Evolutionary conservation across 2,113 vertebrate species (phyloP), one percentile per base, ranked within the genome.

Genomic region (Pluvianellus socialis): DNA sequence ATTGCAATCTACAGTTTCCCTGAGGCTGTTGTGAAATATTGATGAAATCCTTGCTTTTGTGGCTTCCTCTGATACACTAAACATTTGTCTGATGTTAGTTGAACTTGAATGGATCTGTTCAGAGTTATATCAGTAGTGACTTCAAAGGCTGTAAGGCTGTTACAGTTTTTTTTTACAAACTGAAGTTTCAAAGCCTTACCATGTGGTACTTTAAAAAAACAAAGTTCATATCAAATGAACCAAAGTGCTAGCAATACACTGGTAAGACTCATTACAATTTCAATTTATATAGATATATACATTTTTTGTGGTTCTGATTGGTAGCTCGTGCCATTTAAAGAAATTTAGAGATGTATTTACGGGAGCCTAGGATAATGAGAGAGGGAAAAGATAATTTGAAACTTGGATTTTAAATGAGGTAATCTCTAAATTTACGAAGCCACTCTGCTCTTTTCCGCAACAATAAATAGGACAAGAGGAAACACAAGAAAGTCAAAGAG

Each of bases 1-100:
- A 98, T 97, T 98, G 99, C 99, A 99, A 97, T 99, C 99, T 99
- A 99, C 98, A 98, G 99, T 98, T 98, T 99, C 99, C 99, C 99
- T 75, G 98, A 98, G 99, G 99, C 99, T 98, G 99, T 99, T 98
- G 98, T 99, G 98, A 99, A 99, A 99, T 99, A 99, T 99, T 99
- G 99, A 99, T 99, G 98, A 98, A 99, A 98, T 96, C 97, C 97
- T 97, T 98, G 98, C 98, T 98, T 98, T 98, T 98, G 98, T 98
- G 98, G 98, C 98, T 98, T 98, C 98, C 98, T 98, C 98, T 98
- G 98, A 98, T 98, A 98, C 98, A 98, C 98, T 98, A 98, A 98
- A 98, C 98, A 98, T 98, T 98, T 98, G 98, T 98, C 98, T 98
- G 98, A 98, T 98, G 98, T 98, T 98, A 98, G 98, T 97, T 97